These are phyloP conservation scores for Styela clava DNA, from an alignment of 23 tunicate genomes.

Conservation along the genomic window DNA sequence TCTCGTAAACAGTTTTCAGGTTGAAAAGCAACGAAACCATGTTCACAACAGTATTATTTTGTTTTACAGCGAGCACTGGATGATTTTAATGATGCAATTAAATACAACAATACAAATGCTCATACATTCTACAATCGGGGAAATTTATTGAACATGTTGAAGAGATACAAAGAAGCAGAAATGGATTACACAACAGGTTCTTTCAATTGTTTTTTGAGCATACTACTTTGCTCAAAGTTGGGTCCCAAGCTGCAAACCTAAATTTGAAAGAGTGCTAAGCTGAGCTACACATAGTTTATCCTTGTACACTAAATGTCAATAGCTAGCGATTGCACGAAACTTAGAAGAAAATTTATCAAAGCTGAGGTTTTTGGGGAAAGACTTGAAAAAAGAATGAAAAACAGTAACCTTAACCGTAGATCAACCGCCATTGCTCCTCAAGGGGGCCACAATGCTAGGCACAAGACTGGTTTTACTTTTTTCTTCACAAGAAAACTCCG, in stretches of 20 bases:
- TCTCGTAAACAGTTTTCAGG: no score
- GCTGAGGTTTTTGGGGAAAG: no score
- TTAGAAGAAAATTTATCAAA: no score
- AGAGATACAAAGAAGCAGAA: slow-evolving; percentile 63
- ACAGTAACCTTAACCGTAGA: background rate
- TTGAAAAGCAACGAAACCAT: no score
- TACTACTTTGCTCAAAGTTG: background rate
- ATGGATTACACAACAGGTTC: slow-evolving; percentile 62
- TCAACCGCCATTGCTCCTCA: no score
- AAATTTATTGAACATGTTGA: slow-evolving; percentile 41
- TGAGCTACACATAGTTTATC: background rate
- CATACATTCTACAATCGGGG: slow-evolving; percentile 78
- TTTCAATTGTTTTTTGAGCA: background rate
- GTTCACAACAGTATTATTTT: background rate
- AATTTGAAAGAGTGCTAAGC: background rate
- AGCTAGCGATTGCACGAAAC: background rate
- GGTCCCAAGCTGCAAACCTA: background rate
- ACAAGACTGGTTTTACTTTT: no score
- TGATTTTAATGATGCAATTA: slow-evolving; percentile 64
- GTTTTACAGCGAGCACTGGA: slow-evolving; percentile 56
- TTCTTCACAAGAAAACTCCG: no score
- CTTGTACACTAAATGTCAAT: background rate
- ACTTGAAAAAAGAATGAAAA: no score
- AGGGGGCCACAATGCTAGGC: no score
- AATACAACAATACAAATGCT: slow-evolving; percentile 42